phyloP scores from a whole-genome alignment of 2,113 vertebrate species.

The Trogon melanurus region DNA sequence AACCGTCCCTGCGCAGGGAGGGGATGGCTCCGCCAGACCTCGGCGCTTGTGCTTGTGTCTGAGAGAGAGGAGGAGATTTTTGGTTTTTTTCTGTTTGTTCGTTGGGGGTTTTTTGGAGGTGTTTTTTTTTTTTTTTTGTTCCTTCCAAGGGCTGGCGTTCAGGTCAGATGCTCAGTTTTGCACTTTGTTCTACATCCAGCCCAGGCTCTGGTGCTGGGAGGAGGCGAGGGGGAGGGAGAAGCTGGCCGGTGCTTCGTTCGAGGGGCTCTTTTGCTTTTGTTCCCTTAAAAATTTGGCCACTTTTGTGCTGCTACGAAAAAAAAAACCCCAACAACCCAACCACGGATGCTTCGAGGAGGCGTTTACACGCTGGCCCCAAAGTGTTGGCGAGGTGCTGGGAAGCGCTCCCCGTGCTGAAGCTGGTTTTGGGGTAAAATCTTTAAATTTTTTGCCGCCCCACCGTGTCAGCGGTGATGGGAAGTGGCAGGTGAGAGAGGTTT shows the following conservation, averaged over 20 bases:
- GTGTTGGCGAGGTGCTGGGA: not conserved
- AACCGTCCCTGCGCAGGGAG: rapidly evolving
- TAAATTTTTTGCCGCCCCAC: no score
- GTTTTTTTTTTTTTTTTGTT: no score
- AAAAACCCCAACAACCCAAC: no score
- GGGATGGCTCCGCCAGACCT: not conserved
- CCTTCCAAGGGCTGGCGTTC: not conserved
- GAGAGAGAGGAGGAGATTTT: not conserved
- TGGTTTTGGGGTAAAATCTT: not conserved
- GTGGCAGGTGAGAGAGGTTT: not conserved
- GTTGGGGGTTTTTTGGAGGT: not conserved
- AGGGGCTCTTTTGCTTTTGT: not conserved
- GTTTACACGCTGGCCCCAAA: not conserved
- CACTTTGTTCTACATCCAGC: not conserved
- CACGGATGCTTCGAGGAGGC: not conserved
- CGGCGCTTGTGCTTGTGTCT: rapidly evolving
- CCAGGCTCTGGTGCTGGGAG: not conserved
- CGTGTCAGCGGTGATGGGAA: not conserved
- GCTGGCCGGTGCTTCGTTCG: not conserved
- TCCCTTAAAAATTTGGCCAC: not conserved
- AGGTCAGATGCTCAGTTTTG: not conserved
- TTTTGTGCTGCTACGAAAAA: not conserved
- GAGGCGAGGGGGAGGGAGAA: not conserved
- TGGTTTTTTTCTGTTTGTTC: not conserved
- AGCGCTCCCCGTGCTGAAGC: not conserved